phyloP scores from a whole-genome alignment of 2,888 invertebrate genomes.

The Calliphora vomitoria region DNA sequence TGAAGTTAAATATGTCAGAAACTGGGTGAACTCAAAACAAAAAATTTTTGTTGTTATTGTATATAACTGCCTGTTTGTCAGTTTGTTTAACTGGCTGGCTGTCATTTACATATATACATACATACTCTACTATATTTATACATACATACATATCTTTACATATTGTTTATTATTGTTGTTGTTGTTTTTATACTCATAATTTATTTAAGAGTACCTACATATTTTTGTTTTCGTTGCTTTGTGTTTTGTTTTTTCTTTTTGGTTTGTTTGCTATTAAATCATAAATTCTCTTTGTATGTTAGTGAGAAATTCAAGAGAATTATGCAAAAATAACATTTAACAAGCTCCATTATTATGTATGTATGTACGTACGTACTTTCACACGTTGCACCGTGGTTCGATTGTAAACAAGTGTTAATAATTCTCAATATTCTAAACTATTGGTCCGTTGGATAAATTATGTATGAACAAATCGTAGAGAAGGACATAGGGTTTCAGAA shows the following conservation, averaged over 20 bases:
- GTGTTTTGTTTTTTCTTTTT: neutral
- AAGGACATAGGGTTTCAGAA: no score
- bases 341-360: constrained; percentile 5
- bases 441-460: no score
- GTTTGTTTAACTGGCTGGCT: neutral
- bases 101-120: neutral
- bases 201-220: constrained; percentile 65
- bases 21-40: constrained; percentile 65
- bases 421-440: no score
- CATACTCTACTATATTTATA: constrained; percentile 1
- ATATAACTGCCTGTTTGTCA: constrained; percentile 36
- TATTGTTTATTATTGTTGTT: constrained; percentile 28
- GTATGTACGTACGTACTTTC: neutral
- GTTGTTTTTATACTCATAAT: constrained; percentile 38
- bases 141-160: neutral
- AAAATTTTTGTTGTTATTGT: constrained; percentile 27
- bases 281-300: constrained; percentile 65
- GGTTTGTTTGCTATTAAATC: constrained; percentile 6
- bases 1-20: constrained; percentile 54
- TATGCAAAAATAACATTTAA: constrained; percentile 49
- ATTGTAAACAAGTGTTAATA: no score
- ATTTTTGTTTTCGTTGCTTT: constrained; percentile 4
- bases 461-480: no score
- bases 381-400: neutral
- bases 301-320: constrained; percentile 35